Conservation (phyloP, 1,140 invertebrate genomes). For the Leptonema lineaticorne region DNA sequence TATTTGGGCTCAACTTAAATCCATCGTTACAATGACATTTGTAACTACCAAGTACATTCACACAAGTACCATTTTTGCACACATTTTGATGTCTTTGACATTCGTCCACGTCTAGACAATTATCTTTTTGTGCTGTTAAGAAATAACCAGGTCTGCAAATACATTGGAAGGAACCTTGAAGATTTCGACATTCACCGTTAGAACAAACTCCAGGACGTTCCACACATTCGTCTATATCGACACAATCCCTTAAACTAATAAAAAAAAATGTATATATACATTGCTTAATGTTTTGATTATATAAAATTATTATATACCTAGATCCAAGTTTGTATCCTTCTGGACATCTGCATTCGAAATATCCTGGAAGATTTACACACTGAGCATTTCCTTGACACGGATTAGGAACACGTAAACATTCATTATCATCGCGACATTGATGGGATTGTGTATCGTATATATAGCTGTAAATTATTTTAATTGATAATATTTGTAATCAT, state of each 20-base stretch:
- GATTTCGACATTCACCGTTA: slow-evolving; percentile 75
- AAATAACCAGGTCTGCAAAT: slow-evolving; percentile 76
- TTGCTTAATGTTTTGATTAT: neutral
- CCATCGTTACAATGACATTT: slow-evolving; percentile 78
- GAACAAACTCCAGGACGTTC: slow-evolving; percentile 65
- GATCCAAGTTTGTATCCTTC: slow-evolving; percentile 72
- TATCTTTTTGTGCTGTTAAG: slow-evolving; percentile 60
- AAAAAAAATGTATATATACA: slow-evolving; percentile 11
- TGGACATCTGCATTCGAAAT: slow-evolving; percentile 72
- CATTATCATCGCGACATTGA: slow-evolving; percentile 74
- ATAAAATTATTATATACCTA: slow-evolving; percentile 49
- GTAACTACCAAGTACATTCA: slow-evolving; percentile 75
- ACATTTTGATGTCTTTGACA: slow-evolving; percentile 69
- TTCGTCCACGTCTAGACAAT: slow-evolving; percentile 78
- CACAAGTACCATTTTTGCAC: slow-evolving; percentile 82
- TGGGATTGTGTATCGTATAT: slow-evolving; percentile 75
- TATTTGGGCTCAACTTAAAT: slow-evolving; percentile 80
- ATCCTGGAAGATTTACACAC: slow-evolving; percentile 72
- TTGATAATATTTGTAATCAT: slow-evolving; percentile 20
- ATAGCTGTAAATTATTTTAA: slow-evolving; percentile 59
- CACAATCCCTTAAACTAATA: slow-evolving; percentile 56
- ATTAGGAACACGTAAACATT: slow-evolving; percentile 59
- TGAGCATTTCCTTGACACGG: slow-evolving; percentile 80
- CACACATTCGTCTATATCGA: slow-evolving; percentile 77
- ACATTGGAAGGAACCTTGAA: slow-evolving; percentile 76